phyloP scores from a whole-genome alignment of 2,113 vertebrate species.

The Vulpes vulpes region DNA sequence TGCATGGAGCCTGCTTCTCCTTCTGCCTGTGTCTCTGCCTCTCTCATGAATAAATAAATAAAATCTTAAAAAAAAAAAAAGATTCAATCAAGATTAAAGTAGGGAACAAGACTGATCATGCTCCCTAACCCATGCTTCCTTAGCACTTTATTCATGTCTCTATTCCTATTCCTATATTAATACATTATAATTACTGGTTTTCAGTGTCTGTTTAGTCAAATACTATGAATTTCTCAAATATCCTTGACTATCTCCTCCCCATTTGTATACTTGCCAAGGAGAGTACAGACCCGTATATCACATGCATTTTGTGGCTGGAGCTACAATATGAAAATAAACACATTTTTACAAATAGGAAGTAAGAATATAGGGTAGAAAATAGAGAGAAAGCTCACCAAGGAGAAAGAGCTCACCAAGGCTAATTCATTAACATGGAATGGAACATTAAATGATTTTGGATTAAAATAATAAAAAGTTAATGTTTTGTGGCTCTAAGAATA shows the following conservation, averaged over 20 bases:
- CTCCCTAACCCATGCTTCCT: background rate
- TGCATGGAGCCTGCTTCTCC: too few relatives aligned
- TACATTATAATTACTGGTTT: background rate
- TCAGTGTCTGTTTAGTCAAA: background rate
- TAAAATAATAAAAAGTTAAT: background rate
- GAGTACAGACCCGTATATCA: background rate
- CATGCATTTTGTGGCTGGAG: background rate
- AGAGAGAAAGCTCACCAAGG: background rate
- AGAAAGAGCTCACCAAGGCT: background rate
- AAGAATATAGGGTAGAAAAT: background rate
- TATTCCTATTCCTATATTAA: background rate
- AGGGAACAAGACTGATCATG: too few relatives aligned
- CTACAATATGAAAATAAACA: background rate
- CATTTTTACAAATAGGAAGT: background rate
- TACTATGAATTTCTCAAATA: background rate
- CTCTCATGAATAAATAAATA: too few relatives aligned
- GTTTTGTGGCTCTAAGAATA: background rate
- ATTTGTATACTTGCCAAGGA: background rate
- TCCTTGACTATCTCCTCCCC: background rate
- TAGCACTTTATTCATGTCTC: background rate
- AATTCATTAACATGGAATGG: conserved; percentile 4
- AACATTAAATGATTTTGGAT: background rate
- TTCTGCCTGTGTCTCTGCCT: too few relatives aligned
- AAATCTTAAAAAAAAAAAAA: too few relatives aligned
- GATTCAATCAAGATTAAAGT: too few relatives aligned